Evolutionary conservation across 2,113 vertebrate species (phyloP).

Genomic region (Microcebus lehilahytsara): DNA sequence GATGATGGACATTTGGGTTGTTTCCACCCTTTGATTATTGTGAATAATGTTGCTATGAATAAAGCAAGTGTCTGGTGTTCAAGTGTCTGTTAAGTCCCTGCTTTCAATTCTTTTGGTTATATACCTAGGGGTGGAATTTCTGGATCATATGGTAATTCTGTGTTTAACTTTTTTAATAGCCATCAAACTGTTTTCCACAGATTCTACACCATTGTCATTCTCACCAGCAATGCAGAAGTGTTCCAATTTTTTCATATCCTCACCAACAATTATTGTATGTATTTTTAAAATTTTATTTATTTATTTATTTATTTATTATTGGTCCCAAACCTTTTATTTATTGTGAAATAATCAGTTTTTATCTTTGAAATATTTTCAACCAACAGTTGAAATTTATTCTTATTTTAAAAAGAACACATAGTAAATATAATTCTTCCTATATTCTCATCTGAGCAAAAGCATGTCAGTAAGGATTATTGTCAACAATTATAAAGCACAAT

Average conservation of each 20-base stretch:
- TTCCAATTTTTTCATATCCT: not conserved
- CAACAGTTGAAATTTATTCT: not conserved
- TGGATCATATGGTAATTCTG: not conserved
- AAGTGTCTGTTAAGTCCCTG: not conserved
- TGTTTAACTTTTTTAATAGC: not conserved
- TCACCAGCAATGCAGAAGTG: not conserved
- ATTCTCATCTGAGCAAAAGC: constrained; percentile 14
- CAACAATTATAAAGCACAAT: not conserved
- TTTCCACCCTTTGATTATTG: not conserved
- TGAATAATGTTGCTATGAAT: not conserved
- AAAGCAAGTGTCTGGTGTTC: not conserved
- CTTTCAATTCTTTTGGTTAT: not conserved
- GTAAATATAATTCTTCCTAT: not conserved
- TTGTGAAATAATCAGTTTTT: not conserved
- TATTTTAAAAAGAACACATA: not conserved
- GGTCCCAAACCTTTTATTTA: not conserved
- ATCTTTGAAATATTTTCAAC: not conserved
- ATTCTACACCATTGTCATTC: not conserved
- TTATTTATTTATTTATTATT: no score
- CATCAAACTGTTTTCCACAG: not conserved
- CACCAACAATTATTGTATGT: not conserved
- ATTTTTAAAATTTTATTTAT: no score
- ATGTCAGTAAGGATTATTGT: not conserved
- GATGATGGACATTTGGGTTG: not conserved
- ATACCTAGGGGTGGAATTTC: not conserved